These are phyloP conservation scores for Leptinotarsa undecemlineata DNA, from an alignment of 1,140 invertebrate species.

Conservation along the genomic window DNA sequence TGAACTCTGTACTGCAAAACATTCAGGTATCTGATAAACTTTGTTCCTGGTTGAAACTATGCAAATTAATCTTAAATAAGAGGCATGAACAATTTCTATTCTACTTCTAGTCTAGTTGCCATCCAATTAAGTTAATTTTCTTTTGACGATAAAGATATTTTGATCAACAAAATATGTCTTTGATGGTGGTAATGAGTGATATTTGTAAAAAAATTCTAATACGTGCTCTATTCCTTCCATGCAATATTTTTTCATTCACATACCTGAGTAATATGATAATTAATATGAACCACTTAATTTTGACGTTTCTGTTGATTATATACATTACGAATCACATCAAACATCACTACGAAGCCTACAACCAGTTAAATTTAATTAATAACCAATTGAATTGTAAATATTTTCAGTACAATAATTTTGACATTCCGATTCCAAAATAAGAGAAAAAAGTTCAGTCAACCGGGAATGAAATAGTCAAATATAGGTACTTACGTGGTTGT, in stretches of 20 bases:
- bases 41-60: too few species aligned
- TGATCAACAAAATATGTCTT: too few species aligned
- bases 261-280: slow-evolving; percentile 1
- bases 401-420: not conserved
- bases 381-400: too few species aligned
- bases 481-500: not conserved
- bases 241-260: not conserved
- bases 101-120: too few species aligned
- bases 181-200: not conserved
- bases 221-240: not conserved
- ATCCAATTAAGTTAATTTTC: too few species aligned
- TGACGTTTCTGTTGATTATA: not conserved
- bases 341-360: too few species aligned
- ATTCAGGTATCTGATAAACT: not conserved
- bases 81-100: too few species aligned
- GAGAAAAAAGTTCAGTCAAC: not conserved
- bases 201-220: not conserved
- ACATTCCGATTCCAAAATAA: not conserved
- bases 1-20: not conserved
- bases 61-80: too few species aligned
- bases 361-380: too few species aligned
- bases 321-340: too few species aligned
- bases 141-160: too few species aligned
- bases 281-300: slow-evolving; percentile 1
- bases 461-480: not conserved